Evolutionary conservation across 1,140 invertebrate genomes (phyloP), one percentile per base, ranked within the genome.

Genomic region (Bombyx mandarina): DNA sequence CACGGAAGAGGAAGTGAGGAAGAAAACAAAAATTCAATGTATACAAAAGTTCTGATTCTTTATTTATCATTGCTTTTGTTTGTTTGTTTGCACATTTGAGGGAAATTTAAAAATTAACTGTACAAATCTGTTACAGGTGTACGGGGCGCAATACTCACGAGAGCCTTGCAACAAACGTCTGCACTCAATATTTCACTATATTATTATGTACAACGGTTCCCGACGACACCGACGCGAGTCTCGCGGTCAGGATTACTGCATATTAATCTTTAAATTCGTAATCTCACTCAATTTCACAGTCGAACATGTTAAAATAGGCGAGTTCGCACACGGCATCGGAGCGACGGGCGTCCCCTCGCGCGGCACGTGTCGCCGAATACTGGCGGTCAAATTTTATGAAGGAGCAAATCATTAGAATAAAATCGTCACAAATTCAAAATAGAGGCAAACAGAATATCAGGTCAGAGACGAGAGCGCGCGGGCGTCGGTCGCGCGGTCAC

Each of bases 21-120:
- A 45, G 62, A 60, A 75, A 77, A 77, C 67, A 69, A 61, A 74
- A 60, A 66, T 65, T 57, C 57, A 75, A 79, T 76, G 70, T 80
- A 79, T 78, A 77, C 74, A 83, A 83, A 35, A 79, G 62, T 75
- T 18, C 71, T 71, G 73, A 77, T 81, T 73, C 48, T 79, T 83
- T 75, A 70, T 74, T 65, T 61, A 66, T 60, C 67, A 66, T 68
- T 67, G 68, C 60, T 68, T 67, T 42, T 42, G 26, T 42, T 35
- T 52, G 9, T 6, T 35, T 35, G 12, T 52, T 42, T 52, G 3
- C 48, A 22, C 26, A 35, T 7, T 4, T 49, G 8, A 35, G n/a
- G n/a, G 9, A 12, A 49, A 49, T 18, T 49, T n/a, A 12, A 49
- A 45, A 35, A 18, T 72, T 77, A 65, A 79, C 70, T 82, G 77